Conservation (phyloP, 2,113 vertebrate species). For the Vanacampus margaritifer region DNA sequence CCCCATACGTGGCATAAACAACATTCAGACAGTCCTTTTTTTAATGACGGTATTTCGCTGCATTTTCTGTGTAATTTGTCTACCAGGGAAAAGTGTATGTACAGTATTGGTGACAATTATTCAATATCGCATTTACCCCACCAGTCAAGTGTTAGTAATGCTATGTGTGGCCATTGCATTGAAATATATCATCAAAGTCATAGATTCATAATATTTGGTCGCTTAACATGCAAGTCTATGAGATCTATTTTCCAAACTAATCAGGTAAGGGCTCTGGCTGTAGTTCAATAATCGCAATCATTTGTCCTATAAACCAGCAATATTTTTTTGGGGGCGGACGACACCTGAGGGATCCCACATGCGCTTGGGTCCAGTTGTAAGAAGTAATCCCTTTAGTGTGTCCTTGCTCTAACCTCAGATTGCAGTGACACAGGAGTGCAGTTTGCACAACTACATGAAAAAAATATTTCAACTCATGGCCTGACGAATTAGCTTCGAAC, state of each 20-base stretch:
- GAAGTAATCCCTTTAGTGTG: constrained; percentile 30
- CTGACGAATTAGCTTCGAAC: constrained; percentile 16
- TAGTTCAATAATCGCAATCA: constrained; percentile 5
- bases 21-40: constrained; percentile 11
- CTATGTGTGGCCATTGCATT: not conserved
- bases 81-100: not conserved
- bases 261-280: constrained; percentile 2
- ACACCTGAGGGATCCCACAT: constrained; percentile 22
- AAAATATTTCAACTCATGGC: constrained; percentile 10
- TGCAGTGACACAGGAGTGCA: constrained; percentile 17
- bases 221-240: not conserved
- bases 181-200: not conserved
- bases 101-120: constrained; percentile 17
- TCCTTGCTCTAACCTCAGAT: constrained; percentile 24
- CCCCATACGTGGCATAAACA: constrained; percentile 9
- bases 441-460: constrained; percentile 14
- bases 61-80: constrained; percentile 8
- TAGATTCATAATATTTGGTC: not conserved
- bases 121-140: constrained; percentile 4
- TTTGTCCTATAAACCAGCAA: constrained; percentile 16
- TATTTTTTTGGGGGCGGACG: constrained; percentile 1
- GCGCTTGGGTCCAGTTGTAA: constrained; percentile 17
- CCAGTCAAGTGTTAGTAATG: not conserved
- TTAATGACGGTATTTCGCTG: not conserved
- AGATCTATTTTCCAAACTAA: not conserved